Base-by-base conservation (phyloP, 2,888 invertebrate genomes). In the Nomada flava region DNA sequence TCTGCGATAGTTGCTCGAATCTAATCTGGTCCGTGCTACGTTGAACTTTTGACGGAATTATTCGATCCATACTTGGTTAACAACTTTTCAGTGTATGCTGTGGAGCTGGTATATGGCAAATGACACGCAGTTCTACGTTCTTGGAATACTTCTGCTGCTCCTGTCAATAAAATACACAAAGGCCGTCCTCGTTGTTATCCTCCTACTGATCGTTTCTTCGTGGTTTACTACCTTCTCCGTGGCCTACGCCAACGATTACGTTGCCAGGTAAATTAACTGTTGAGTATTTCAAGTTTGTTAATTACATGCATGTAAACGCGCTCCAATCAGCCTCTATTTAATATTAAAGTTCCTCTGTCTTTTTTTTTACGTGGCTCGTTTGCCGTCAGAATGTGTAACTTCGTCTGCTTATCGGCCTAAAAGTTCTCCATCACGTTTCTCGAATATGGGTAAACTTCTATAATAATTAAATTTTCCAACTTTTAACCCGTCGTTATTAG, bases 141-240 rank as follows among this genome's bases (percentile, higher is more conserved):
- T 94, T 63, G 94, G 94, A 5, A 92, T 94, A 87, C 86, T 94
- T 69, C 89, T 94, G 53, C 91, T 94, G 13, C 85, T 94, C n/a
- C 88, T 94, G 57, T 93, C 94, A 10, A 90, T 94, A 26, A 92
- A 90, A 83, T 94, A 96, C 91, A 89, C 93, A 69, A 96, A 96
- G 92, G 94, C 95, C 69, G 95, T 96, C n/a, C 95, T 95, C 79
- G 92, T 94, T 68, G 94, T 95, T 7, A 93, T 97, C 29, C 92
- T 95, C 1, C 90, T 96, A 47, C 94, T 97, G 86, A 93, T 97
- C 93, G 93, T 95, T 68, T 96, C 96, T 82, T 97, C 97, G 0
- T 97, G 97, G 97, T 95, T 95, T 74, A 96, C 96, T 15, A 96
- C 97, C 15, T 97, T 97, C 88, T 94, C 96, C 87, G 95, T 97